Evolutionary conservation across 2,113 vertebrate genomes (phyloP).

Genomic region (Gambusia holbrooki): DNA sequence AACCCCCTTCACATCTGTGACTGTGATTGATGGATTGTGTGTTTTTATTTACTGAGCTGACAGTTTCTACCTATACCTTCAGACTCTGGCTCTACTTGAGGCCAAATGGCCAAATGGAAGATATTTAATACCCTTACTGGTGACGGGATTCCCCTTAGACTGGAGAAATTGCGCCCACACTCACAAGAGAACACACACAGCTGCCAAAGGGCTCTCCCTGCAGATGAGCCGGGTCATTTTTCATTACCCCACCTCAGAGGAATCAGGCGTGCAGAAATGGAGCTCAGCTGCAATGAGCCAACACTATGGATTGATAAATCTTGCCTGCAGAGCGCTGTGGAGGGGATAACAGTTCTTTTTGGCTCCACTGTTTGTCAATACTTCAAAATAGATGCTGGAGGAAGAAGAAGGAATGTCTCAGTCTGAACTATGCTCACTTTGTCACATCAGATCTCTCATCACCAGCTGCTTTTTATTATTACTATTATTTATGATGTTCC

Average conservation of each 20-base stretch:
- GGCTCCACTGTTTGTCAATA: conserved; percentile 39
- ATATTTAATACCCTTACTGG: conserved; percentile 68
- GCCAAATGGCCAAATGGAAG: conserved; percentile 63
- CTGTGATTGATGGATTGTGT: conserved; percentile 57
- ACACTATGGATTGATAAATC: conserved; percentile 60
- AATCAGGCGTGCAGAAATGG: conserved; percentile 66
- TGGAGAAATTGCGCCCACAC: conserved; percentile 43
- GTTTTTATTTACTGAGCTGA: conserved; percentile 54
- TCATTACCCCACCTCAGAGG: conserved; percentile 67
- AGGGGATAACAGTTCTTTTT: conserved; percentile 34
- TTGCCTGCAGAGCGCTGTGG: conserved; percentile 16
- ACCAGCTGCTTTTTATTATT: conserved; percentile 20
- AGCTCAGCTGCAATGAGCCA: conserved; percentile 58
- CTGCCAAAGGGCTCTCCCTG: conserved; percentile 73
- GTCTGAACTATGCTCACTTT: conserved; percentile 11
- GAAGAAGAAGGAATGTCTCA: conserved; percentile 17
- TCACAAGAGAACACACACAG: conserved; percentile 48
- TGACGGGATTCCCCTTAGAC: conserved; percentile 70
- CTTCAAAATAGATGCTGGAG: conserved; percentile 16
- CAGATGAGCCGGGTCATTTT: conserved; percentile 76
- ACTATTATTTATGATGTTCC: conserved; percentile 2
- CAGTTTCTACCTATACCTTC: conserved; percentile 42
- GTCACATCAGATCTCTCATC: conserved; percentile 12
- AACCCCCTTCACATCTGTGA: conserved; percentile 19
- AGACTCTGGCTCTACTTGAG: conserved; percentile 43